phyloP scores from a whole-genome alignment of 2,113 vertebrate genomes.

The Cebus imitator region DNA sequence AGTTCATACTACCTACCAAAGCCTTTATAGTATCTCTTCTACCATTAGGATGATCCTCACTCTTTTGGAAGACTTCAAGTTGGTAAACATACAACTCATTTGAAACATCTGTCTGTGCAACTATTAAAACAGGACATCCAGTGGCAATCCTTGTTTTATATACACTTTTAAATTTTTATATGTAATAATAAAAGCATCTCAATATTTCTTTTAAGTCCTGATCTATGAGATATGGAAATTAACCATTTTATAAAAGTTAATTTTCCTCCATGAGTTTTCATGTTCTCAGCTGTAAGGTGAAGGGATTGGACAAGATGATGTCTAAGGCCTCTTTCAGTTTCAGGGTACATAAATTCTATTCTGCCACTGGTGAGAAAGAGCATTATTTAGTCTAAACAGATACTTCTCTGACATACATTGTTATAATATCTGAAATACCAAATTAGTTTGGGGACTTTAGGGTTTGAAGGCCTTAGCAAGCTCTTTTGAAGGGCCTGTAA shows the following conservation, averaged over 20 bases:
- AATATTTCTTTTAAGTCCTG: background rate
- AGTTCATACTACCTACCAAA: background rate
- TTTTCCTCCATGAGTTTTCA: slow-evolving; percentile 24
- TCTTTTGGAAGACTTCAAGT: background rate
- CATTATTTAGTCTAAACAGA: background rate
- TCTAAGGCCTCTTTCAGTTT: background rate
- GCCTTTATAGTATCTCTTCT: background rate
- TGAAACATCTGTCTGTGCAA: background rate
- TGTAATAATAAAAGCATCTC: background rate
- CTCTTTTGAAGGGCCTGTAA: background rate
- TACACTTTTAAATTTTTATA: background rate
- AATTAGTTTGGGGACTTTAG: background rate
- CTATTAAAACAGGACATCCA: background rate
- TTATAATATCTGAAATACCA: background rate
- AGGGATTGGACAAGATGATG: background rate
- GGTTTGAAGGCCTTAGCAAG: background rate
- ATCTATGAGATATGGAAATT: background rate
- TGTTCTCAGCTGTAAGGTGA: background rate
- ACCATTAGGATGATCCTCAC: background rate
- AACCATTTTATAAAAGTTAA: background rate
- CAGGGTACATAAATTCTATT: background rate
- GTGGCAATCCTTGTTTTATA: background rate
- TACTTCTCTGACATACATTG: background rate
- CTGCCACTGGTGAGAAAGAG: background rate
- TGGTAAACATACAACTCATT: background rate